Conservation (phyloP, 2,113 vertebrate genomes). For the Arizona elegans region DNA sequence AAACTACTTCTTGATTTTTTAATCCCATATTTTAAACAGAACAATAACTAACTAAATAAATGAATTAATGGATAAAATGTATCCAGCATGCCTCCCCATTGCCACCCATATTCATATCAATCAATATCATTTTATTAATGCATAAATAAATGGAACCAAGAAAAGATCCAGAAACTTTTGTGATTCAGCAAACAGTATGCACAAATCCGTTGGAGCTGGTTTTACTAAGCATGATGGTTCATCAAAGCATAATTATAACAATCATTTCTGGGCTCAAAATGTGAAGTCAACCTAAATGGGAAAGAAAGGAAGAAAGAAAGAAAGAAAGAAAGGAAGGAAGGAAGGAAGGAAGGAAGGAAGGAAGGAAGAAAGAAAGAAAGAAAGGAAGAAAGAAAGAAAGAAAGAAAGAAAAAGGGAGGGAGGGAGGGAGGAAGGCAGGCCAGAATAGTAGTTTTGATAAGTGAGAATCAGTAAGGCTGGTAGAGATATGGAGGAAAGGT, state of each 20-base stretch:
- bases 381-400: too few species aligned
- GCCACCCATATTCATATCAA: neutral
- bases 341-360: too few species aligned
- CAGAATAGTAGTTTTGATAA: neutral
- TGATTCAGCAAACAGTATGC: neutral
- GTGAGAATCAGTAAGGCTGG: too few species aligned
- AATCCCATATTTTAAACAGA: neutral
- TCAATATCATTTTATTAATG: neutral
- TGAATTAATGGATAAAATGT: neutral
- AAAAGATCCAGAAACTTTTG: neutral
- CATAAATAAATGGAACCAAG: neutral
- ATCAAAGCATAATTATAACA: neutral
- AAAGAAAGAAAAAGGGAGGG: too few species aligned
- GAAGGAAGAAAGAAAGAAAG: too few species aligned
- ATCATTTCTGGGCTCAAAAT: neutral
- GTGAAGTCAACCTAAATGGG: neutral
- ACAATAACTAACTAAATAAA: neutral
- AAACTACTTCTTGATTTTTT: neutral
- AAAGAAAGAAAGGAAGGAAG: too few species aligned
- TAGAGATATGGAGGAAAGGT: too few species aligned
- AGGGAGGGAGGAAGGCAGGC: neutral
- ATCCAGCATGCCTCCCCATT: neutral
- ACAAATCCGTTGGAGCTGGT: neutral
- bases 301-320: too few species aligned
- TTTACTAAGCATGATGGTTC: neutral